A percentile compares a stretch with the other conserved stretches of the same genome.
phyloP scores from a whole-genome alignment of 1,140 invertebrate genomes.

The Neotoxoptera formosana region DNA sequence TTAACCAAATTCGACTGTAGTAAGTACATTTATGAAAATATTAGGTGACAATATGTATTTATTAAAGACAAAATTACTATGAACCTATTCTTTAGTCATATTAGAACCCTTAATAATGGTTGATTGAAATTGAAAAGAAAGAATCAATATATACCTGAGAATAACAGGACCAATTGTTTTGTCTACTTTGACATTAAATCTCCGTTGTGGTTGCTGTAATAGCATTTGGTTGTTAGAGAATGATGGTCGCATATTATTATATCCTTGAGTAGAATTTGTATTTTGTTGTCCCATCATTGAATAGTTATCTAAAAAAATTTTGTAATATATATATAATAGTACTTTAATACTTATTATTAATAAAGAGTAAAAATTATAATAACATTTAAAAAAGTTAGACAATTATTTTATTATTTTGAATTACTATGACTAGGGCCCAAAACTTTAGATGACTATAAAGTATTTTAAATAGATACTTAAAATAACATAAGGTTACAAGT shows the following conservation, averaged over 20 bases:
- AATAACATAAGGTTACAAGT: neutral
- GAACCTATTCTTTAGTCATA: neutral
- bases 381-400: neutral
- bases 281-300: conserved; percentile 27
- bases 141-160: conserved; percentile 29
- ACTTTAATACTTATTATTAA: neutral
- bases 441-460: neutral
- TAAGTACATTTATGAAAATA: neutral
- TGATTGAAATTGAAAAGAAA: too few species aligned
- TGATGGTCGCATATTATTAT: conserved; percentile 21
- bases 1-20: too few species aligned
- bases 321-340: neutral
- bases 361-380: neutral
- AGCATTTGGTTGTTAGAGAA: conserved; percentile 29
- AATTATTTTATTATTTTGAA: neutral
- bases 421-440: neutral
- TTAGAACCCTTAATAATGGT: neutral
- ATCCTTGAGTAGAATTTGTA: conserved; percentile 10
- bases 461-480: neutral
- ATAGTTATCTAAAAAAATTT: conserved; percentile 38
- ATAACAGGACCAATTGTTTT: conserved; percentile 55
- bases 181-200: conserved; percentile 48
- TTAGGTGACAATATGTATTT: neutral
- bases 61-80: neutral
- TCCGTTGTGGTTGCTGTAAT: conserved; percentile 40